A percentile compares a stretch with the other conserved stretches of the same genome.
Conservation (phyloP, 2,113 vertebrate genomes). For the Saimiri boliviensis region DNA sequence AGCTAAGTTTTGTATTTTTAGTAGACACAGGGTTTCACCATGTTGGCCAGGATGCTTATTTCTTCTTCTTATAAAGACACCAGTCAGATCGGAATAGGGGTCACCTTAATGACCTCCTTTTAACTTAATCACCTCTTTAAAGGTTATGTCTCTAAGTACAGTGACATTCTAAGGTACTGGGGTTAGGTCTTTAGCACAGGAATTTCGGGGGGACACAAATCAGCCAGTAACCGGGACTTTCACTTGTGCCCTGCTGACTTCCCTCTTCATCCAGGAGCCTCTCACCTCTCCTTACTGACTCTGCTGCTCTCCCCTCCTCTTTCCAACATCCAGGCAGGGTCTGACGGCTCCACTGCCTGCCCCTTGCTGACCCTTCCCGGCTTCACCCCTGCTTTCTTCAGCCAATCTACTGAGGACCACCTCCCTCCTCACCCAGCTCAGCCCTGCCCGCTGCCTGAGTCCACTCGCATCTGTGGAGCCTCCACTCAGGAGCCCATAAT, state of each 20-base stretch:
- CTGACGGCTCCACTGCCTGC: no score
- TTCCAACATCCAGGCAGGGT: background rate
- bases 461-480: background rate
- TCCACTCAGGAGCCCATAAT: background rate
- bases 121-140: background rate
- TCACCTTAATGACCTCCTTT: background rate
- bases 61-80: background rate
- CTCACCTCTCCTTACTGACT: background rate
- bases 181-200: background rate
- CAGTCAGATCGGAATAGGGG: background rate
- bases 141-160: background rate
- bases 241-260: background rate
- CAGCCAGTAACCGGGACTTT: background rate
- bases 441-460: background rate
- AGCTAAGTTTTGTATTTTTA: no score
- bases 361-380: background rate
- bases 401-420: background rate
- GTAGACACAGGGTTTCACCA: no score
- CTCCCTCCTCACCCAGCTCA: background rate
- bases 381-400: background rate
- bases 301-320: background rate
- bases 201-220: background rate
- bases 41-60: no score
- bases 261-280: no score
- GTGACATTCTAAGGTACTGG: background rate